Base-by-base conservation (phyloP, 23 tunicate genomes). In the Ciona savignyi region DNA sequence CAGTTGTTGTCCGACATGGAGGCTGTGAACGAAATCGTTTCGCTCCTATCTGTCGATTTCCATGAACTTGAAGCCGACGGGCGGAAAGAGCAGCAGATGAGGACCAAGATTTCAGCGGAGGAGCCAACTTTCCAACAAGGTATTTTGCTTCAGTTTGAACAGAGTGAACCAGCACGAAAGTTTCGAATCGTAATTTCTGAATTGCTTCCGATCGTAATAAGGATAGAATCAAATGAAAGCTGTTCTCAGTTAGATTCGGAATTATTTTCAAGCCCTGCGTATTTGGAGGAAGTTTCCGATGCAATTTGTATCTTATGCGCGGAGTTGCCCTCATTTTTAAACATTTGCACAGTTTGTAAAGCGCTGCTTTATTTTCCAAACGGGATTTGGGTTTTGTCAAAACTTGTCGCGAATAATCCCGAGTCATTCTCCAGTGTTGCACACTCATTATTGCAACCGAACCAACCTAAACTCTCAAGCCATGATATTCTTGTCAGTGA, bases 361-460 rank as follows among this genome's bases (percentile, higher is more conserved):
- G 91, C 97, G 9, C 61, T 91, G 35, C 32, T 91, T 32, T 80
- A 76, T 85, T 86, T 84, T 29, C 71, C 85, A 20, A 91, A 84
- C 31, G 86, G 86, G 1, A 70, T 30, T 20, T 24, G 27, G 60
- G 56, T 84, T 6, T 51, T 91, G 34, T 69, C 75, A 32, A 91
- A 91, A 74, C 79, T 91, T 23, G 80, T 91, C 3, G 85, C 91
- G 2, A 91, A 91, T 72, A 91, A 91, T 65, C 71, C 91, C 2
- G 89, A 78, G 34, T 80, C 83, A 23, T 79, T 91, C 22, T 23
- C 76, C 1, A 61, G 83, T 30, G 80, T 91, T 35, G 84, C 86
- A 56, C 65, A 77, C 26, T 61, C 66, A 1, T 51, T 85, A 29
- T 32, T 85, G 63, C 77, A 63, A 22, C 26, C 64, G 9, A 65